A percentile compares a stretch with the other conserved stretches of the same genome.
phyloP scores from a whole-genome alignment of 2,113 vertebrate genomes.

The Damaliscus lunatus region DNA sequence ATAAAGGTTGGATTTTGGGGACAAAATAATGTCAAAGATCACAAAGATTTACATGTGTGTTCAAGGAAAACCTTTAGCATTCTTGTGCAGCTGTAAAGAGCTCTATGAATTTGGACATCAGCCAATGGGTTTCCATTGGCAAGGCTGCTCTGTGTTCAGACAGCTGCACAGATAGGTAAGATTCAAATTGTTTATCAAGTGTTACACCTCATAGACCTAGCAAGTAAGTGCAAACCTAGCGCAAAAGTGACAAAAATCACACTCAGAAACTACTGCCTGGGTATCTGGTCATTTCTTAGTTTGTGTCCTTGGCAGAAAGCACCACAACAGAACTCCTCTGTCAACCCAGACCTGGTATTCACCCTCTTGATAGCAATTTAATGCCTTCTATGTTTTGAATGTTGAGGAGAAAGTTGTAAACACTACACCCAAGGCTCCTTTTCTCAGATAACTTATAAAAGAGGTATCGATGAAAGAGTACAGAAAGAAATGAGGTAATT shows the following conservation, averaged over 20 bases:
- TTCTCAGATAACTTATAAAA: not conserved
- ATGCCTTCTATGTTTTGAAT: not conserved
- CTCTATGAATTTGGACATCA: not conserved
- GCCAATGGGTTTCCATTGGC: not conserved
- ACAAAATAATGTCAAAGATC: not conserved
- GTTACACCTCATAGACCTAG: not conserved
- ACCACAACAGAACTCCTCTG: not conserved
- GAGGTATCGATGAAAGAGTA: not conserved
- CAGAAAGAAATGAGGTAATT: not conserved
- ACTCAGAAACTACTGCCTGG: not conserved
- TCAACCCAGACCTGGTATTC: not conserved
- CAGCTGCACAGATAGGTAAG: not conserved
- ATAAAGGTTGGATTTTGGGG: not conserved
- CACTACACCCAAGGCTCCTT: not conserved
- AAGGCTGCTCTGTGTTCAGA: not conserved
- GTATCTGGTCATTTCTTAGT: not conserved
- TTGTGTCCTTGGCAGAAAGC: not conserved
- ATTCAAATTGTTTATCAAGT: not conserved
- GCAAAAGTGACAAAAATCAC: not conserved
- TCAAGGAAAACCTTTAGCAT: not conserved
- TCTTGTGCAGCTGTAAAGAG: not conserved
- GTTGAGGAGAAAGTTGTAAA: not conserved
- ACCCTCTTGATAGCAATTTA: not conserved
- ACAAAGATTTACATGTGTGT: not conserved
- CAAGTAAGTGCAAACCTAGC: not conserved